These are phyloP conservation scores for Acanthopagrus latus DNA, from an alignment of 2,797 vertebrate genomes.

Conservation along the genomic window DNA sequence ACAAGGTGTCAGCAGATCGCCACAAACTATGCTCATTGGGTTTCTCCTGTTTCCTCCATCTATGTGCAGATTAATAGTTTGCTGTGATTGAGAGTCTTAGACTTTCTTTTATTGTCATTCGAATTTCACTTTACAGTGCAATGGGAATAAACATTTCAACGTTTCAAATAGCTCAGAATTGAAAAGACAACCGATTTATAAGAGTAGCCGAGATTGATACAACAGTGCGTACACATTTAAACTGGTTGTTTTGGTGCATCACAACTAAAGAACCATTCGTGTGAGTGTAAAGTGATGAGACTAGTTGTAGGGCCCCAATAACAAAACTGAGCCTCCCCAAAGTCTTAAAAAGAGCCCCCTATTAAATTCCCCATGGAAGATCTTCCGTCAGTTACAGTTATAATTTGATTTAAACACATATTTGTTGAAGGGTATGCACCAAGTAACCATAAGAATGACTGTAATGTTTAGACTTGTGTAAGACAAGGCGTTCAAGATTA, in stretches of 20 bases:
- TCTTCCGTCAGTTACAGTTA: not conserved
- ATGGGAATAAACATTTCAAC: no score
- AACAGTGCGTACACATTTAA: not conserved
- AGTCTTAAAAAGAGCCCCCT: not conserved
- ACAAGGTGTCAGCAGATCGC: conserved; percentile 70
- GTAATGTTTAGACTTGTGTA: not conserved
- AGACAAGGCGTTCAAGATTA: not conserved
- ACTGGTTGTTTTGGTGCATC: not conserved
- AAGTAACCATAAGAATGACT: not conserved
- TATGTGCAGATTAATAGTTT: not conserved
- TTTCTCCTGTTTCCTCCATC: not conserved
- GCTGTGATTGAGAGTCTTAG: no score
- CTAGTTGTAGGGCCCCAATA: no score
- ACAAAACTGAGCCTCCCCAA: no score
- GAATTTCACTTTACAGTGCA: no score
- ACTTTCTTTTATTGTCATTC: no score
- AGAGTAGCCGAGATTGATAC: not conserved
- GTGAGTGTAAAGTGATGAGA: not conserved
- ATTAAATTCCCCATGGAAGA: no score
- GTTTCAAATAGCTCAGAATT: no score
- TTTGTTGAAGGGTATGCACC: not conserved
- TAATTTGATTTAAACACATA: not conserved
- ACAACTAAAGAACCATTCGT: not conserved
- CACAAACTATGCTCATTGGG: not conserved
- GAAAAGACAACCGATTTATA: not conserved